phyloP scores from a whole-genome alignment of 2,113 vertebrate genomes.

The Oxyura jamaicensis region DNA sequence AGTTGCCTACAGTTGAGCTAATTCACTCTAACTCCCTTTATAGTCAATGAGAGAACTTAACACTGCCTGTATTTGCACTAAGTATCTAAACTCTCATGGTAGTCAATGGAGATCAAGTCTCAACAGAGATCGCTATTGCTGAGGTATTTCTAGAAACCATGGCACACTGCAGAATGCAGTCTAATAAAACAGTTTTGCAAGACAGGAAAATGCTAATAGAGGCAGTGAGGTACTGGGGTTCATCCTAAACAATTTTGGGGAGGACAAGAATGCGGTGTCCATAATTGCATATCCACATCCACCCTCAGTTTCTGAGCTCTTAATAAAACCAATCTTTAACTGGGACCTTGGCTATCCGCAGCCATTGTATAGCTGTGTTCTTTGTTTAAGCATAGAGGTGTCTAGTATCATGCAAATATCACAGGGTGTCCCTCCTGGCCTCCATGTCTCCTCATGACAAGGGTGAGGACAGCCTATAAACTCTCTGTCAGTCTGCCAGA shows the following conservation, averaged over 20 bases:
- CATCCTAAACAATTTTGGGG: background rate
- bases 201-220: background rate
- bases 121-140: too few relatives aligned
- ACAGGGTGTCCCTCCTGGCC: background rate
- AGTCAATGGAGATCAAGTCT: background rate
- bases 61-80: too few relatives aligned
- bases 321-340: background rate
- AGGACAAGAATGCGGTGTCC: background rate
- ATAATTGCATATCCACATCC: background rate
- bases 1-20: background rate
- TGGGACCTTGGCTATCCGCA: background rate
- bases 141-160: background rate
- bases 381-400: background rate
- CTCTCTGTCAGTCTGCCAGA: background rate
- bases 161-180: background rate
- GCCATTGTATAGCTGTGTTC: background rate
- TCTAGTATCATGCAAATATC: too few relatives aligned
- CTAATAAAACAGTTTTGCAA: background rate
- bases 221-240: background rate
- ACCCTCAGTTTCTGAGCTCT: background rate
- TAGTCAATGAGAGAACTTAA: background rate
- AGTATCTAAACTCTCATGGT: background rate
- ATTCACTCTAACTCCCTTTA: background rate
- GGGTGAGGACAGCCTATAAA: background rate
- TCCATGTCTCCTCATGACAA: background rate